Base-by-base conservation (phyloP, 1,140 invertebrate species). In the Acyrthosiphon pisum region DNA sequence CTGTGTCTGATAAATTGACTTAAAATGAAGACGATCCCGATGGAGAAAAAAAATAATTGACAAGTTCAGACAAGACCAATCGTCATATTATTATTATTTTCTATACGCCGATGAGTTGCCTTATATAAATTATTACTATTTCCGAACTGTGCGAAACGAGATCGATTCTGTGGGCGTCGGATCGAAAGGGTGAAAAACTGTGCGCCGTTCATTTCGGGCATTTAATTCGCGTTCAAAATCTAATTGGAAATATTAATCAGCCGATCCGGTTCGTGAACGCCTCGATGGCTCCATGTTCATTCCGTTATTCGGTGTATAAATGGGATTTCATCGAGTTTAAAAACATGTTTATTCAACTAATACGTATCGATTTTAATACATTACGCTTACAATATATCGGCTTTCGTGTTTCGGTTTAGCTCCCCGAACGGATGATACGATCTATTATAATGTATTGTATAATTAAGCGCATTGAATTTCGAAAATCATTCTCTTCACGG, bases 201-300 rank as follows among this genome's bases (percentile, higher is more conserved):
- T 6, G 3, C n/a, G 14, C 6, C 30, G 30, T n/a, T 76, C 30
- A 14, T 76, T 76, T 76, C 14, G 30, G 30, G 60, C 60, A n/a
- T 76, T 76, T 76, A 76, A 76, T 76, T 76, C 6, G 0, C 30
- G 30, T 76, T 76, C 14, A 18, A 76, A 76, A 20, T 76, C n/a
- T 76, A 76, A n/a, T 76, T 76, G 60, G 30, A 76, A 76, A 76
- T 76, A 76, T 76, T 76, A 76, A 76, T 76, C 60, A 76, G 60
- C 14, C 14, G 11, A 76, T 76, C 14, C 60, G 30, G n/a, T n/a
- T 76, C 18, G 9, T n/a, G 60, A 76, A 76, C 60, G 60, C 60
- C 60, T 76, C 60, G 18, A n/a, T 76, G 14, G 14, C 11, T 76
- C 30, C 4, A 35, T n/a, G 60, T 76, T 76, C 30, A 76, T 76